Evolutionary conservation across 2,888 invertebrate genomes (phyloP).

Genomic region (Agonum fuliginosum): DNA sequence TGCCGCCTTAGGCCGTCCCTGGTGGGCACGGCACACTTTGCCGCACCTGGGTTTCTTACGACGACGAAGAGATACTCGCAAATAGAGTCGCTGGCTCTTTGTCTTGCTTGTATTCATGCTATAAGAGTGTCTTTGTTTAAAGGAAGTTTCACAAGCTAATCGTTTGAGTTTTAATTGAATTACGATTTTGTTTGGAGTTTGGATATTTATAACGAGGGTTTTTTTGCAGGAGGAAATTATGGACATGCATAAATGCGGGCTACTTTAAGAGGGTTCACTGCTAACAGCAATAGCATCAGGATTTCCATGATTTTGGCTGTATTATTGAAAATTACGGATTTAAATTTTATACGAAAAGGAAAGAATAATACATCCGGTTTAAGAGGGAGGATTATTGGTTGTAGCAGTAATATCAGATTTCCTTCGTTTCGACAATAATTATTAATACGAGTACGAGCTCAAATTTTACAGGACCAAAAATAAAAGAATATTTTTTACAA

Average conservation of each 20-base stretch:
- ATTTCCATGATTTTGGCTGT: too few relatives aligned
- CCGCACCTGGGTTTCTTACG: constrained; percentile 49
- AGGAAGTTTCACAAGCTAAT: constrained; percentile 29
- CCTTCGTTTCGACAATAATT: too few relatives aligned
- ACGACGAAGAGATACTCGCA: constrained; percentile 14
- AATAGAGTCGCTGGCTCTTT: neutral
- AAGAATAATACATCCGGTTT: too few relatives aligned
- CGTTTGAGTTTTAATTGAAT: constrained; percentile 52
- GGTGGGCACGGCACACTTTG: constrained; percentile 32
- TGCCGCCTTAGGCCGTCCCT: constrained; percentile 55
- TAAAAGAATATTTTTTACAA: too few relatives aligned
- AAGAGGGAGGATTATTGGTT: too few relatives aligned
- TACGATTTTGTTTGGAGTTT: constrained; percentile 30
- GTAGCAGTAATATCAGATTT: too few relatives aligned
- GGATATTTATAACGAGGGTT: neutral
- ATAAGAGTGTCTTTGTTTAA: neutral
- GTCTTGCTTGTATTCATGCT: neutral
- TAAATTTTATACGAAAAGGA: too few relatives aligned
- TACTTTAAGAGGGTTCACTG: too few relatives aligned
- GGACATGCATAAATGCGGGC: neutral
- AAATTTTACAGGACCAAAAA: too few relatives aligned
- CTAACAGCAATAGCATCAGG: too few relatives aligned
- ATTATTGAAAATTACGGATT: too few relatives aligned
- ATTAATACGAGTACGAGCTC: too few relatives aligned
- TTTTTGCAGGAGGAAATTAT: neutral